Conservation (phyloP, 2,113 vertebrate genomes). For the Syngnathoides biaculeatus region DNA sequence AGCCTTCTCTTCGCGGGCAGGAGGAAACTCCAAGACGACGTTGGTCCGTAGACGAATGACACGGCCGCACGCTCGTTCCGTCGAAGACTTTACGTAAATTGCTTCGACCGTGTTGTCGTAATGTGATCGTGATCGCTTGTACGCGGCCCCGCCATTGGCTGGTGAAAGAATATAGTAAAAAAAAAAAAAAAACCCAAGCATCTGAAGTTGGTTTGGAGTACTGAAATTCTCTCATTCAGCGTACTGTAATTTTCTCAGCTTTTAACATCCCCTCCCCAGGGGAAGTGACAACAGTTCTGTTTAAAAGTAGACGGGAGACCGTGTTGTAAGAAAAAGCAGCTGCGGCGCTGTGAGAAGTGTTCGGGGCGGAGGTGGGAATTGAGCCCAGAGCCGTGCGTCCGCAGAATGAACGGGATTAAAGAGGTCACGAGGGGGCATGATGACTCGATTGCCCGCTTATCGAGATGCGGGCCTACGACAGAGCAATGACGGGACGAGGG, state of each 20-base stretch:
- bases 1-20: slow-evolving; percentile 25
- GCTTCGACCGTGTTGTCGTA: no score
- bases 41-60: neutral
- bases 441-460: slow-evolving; percentile 26
- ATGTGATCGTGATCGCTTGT: no score
- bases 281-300: slow-evolving; percentile 5
- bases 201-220: no score
- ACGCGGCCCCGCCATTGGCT: neutral
- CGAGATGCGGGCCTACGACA: neutral
- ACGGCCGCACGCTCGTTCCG: no score
- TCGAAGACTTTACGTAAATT: no score
- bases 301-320: slow-evolving; percentile 14
- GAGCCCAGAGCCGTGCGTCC: slow-evolving; percentile 12
- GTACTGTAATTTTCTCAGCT: neutral
- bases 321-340: slow-evolving; percentile 5
- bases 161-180: neutral
- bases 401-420: slow-evolving; percentile 38
- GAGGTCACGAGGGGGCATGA: slow-evolving; percentile 22
- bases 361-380: slow-evolving; percentile 7
- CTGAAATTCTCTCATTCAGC: neutral
- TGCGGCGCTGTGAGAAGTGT: slow-evolving; percentile 8
- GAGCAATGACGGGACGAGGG: neutral
- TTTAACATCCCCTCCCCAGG: neutral
- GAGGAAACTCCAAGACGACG: neutral
- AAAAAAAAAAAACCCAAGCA: neutral